phyloP scores from a whole-genome alignment of 2,797 vertebrate species.

The Schizopygopsis pylzovi region DNA sequence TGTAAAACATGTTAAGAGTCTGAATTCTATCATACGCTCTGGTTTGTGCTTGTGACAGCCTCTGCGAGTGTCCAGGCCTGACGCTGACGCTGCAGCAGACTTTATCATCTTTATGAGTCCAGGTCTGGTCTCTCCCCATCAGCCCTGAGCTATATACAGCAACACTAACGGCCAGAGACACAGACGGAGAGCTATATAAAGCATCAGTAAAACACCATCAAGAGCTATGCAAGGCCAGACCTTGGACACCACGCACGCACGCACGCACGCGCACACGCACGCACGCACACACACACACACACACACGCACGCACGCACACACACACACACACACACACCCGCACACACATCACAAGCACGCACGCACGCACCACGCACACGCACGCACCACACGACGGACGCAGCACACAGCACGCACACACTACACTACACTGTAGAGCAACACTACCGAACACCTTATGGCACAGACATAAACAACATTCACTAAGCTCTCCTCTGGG shows the following conservation, averaged over 20 bases:
- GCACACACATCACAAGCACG: not conserved
- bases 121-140: slow-evolving; percentile 33
- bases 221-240: slow-evolving; percentile 10
- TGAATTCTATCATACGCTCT: not conserved
- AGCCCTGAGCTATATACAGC: slow-evolving; percentile 42
- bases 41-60: not conserved
- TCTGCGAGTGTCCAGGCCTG: slow-evolving; percentile 15
- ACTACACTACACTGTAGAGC: too few relatives aligned
- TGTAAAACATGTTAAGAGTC: not conserved
- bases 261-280: slow-evolving; percentile 21
- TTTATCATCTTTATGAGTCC: slow-evolving; percentile 56
- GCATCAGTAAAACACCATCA: slow-evolving; percentile 35
- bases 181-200: slow-evolving; percentile 35
- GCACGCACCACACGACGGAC: not conserved
- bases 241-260: not conserved
- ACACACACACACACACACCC: slow-evolving; percentile 22
- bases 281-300: slow-evolving; percentile 16
- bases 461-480: too few relatives aligned
- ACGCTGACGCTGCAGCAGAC: slow-evolving; percentile 32
- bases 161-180: slow-evolving; percentile 1
- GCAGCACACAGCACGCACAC: too few relatives aligned
- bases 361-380: not conserved
- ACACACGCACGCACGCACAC: slow-evolving; percentile 6
- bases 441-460: too few relatives aligned
- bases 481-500: slow-evolving; percentile 23